phyloP scores from a whole-genome alignment of 2,888 invertebrate genomes.

The Cerastis rubricosa region DNA sequence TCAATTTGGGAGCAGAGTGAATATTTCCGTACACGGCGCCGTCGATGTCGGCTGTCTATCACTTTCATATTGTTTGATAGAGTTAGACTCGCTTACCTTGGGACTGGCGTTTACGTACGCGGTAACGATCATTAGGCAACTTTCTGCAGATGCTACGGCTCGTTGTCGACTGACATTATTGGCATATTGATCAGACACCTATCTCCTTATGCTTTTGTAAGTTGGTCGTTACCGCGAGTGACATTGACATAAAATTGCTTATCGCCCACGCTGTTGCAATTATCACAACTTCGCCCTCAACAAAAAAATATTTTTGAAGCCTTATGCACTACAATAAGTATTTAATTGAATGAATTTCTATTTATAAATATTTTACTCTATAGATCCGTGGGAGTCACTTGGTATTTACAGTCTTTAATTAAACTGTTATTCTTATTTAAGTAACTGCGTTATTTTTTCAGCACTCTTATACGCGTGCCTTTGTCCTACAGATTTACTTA shows the following conservation, averaged over 20 bases:
- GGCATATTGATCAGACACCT: conserved; percentile 49
- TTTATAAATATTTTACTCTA: conserved; percentile 2
- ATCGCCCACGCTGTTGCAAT: conserved; percentile 32
- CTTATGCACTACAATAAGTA: conserved; percentile 33
- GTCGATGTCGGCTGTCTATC: conserved; percentile 72
- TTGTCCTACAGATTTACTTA: neutral
- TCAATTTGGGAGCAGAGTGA: conserved; percentile 71
- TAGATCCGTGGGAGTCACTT: neutral
- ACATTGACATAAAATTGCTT: conserved; percentile 52
- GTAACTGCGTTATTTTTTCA: neutral
- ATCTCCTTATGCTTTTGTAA: conserved; percentile 21
- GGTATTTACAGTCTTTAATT: neutral
- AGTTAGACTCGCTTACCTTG: conserved; percentile 60
- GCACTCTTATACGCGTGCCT: neutral
- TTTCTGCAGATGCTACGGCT: conserved; percentile 50
- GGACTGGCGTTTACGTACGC: conserved; percentile 56
- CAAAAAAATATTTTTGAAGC: conserved; percentile 40
- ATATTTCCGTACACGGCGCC: conserved; percentile 66
- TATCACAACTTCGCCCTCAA: conserved; percentile 15
- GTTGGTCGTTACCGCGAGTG: conserved; percentile 42
- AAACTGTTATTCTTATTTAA: neutral
- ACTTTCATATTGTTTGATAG: conserved; percentile 70
- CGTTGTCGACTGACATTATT: conserved; percentile 42
- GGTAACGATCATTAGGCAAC: conserved; percentile 64
- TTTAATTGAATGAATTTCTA: conserved; percentile 49